A percentile compares a stretch with the other conserved stretches of the same genome.
Evolutionary conservation across 2,797 vertebrate species (phyloP).

Genomic region (Gallinago nigripennis): DNA sequence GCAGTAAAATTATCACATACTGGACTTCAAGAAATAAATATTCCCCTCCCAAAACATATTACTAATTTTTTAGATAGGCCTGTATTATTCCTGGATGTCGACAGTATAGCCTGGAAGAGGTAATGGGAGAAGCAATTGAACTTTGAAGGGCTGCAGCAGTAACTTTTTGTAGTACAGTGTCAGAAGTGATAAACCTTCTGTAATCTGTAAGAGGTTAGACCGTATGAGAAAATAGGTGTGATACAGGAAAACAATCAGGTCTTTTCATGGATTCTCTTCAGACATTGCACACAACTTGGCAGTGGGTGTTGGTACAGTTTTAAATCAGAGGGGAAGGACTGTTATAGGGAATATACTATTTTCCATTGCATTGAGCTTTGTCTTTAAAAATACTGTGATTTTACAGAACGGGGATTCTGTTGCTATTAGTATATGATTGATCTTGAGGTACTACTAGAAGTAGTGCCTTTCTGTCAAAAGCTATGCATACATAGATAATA

Average conservation of each 20-base stretch:
- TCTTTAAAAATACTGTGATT: background rate
- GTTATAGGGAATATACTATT: background rate
- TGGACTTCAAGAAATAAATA: background rate
- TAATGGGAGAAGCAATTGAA: background rate
- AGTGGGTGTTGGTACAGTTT: background rate
- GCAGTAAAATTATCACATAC: background rate
- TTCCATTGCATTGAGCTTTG: background rate
- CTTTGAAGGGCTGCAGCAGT: background rate
- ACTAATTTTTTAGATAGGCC: background rate
- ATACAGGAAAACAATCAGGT: background rate
- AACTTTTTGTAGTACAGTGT: background rate
- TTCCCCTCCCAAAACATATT: accelerated
- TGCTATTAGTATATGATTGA: background rate
- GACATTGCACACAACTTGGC: background rate
- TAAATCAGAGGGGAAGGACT: background rate
- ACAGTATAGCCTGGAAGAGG: background rate
- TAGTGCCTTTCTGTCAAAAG: background rate
- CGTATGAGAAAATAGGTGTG: background rate
- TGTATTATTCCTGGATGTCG: background rate
- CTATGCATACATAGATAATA: background rate
- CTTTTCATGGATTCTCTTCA: background rate
- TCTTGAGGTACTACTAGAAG: background rate
- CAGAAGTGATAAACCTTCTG: background rate
- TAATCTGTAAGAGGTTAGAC: background rate
- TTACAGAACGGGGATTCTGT: background rate